Base-by-base conservation (phyloP, 2,888 invertebrate genomes). In the Dastarcus helophoroides region DNA sequence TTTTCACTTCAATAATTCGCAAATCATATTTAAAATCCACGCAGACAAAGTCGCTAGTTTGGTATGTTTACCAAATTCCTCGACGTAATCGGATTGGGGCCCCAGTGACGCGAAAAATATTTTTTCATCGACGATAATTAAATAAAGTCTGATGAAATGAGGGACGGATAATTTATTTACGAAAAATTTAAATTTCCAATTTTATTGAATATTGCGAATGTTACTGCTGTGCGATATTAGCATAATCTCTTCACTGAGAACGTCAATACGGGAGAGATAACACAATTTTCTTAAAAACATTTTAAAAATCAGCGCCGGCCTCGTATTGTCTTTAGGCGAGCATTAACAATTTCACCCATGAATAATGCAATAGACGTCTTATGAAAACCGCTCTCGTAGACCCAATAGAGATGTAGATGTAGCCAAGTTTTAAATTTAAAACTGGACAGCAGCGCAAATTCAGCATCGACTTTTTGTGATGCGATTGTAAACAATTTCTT, bases 341-440 rank as follows among this genome's bases (percentile, higher is more conserved):
- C 49, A 51, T 53, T 51, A 53, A 51, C 51, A 53, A 51, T 51
- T 51, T 53, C 29, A 35, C 30, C 40, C 44, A 51, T 53, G 53
- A 53, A 53, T 53, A 47, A 53, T 53, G 48, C 50, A 53, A 49
- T 37, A 34, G 27, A 37, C 37, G 50, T 48, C 47, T 43, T 45
- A 43, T 45, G 50, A 44, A 43, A 46, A 27, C n/a, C 5, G 14
- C 12, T 31, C n/a, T n/a, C n/a, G 31, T 13, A 16, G 7, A 10
- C 26, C 10, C 30, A 7, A n/a, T 10, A 7, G 24, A 28, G 8
- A 9, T 8, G 14, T 4, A 26, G 19, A n/a, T n/a, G 19, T n/a
- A 17, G 19, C n/a, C 19, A n/a, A 17, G 6, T 17, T 17, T 17
- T 6, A 6, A 17, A n/a, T 17, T 6, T 6, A 6, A 17, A n/a